Evolutionary conservation across 30 jellyfish, hydroid and myxozoan species (phyloP).

Genomic region (Morbakka virulenta): DNA sequence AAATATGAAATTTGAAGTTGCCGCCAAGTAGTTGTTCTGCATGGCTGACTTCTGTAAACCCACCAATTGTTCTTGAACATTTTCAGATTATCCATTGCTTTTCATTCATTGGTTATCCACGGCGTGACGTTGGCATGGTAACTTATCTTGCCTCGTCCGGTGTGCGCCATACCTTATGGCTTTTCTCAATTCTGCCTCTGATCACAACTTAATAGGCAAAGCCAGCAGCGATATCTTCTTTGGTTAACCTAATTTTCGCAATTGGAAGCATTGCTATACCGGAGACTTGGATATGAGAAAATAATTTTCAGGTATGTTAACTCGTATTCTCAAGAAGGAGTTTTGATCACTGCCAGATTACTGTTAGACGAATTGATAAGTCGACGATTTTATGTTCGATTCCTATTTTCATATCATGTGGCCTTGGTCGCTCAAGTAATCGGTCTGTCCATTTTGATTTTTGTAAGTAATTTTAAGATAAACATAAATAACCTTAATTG

Average conservation of each 20-base stretch:
- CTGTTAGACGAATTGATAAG: too few relatives aligned
- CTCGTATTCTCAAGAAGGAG: too few relatives aligned
- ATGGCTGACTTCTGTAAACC: slow-evolving; percentile 8
- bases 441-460: not conserved
- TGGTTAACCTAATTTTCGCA: not conserved
- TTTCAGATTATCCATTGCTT: not conserved
- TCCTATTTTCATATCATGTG: not conserved
- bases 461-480: not conserved
- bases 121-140: slow-evolving; percentile 68
- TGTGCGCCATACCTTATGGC: slow-evolving; percentile 60
- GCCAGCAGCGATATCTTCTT: not conserved
- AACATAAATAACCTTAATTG: too few relatives aligned
- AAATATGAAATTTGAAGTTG: slow-evolving; percentile 62
- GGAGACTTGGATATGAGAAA: not conserved
- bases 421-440: not conserved
- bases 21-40: slow-evolving; percentile 54
- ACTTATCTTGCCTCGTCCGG: slow-evolving; percentile 71
- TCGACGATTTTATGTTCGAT: not conserved
- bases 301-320: not conserved
- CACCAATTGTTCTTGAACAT: not conserved
- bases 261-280: not conserved
- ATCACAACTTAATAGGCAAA: not conserved
- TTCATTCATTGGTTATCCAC: not conserved
- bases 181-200: not conserved
- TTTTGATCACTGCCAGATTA: too few relatives aligned